Conservation (phyloP, 2,113 vertebrate species). For the Grus americana region DNA sequence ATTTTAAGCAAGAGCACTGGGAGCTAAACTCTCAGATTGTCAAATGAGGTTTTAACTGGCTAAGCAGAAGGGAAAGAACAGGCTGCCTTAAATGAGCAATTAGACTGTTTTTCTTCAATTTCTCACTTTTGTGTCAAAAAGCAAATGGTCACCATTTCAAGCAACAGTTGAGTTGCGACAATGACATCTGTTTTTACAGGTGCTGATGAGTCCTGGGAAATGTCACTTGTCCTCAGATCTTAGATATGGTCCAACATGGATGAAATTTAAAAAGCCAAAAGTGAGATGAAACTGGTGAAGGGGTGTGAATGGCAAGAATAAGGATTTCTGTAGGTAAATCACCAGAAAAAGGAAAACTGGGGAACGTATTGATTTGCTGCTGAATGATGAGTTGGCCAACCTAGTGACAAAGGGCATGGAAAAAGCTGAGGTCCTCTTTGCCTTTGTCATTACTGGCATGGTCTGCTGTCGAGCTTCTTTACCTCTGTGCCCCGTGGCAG, state of each 20-base stretch:
- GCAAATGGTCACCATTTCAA: conserved; percentile 41
- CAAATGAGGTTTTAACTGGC: conserved; percentile 63
- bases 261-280: neutral
- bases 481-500: neutral
- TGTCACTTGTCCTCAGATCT: conserved; percentile 20
- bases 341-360: neutral
- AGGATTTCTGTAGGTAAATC: neutral
- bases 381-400: neutral
- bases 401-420: neutral
- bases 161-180: neutral
- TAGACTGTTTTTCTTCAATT: conserved; percentile 53
- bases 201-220: conserved; percentile 30
- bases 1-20: conserved; percentile 68
- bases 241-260: neutral
- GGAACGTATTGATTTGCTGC: neutral
- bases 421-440: neutral
- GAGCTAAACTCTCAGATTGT: conserved; percentile 59
- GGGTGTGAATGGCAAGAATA: neutral
- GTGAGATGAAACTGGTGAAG: neutral
- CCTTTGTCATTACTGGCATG: neutral
- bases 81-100: conserved; percentile 61
- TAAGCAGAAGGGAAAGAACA: conserved; percentile 55
- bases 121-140: conserved; percentile 56
- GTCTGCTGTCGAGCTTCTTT: neutral
- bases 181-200: conserved; percentile 46